Base-by-base conservation (phyloP, 2,113 vertebrate genomes). In the Elaphurus davidianus region DNA sequence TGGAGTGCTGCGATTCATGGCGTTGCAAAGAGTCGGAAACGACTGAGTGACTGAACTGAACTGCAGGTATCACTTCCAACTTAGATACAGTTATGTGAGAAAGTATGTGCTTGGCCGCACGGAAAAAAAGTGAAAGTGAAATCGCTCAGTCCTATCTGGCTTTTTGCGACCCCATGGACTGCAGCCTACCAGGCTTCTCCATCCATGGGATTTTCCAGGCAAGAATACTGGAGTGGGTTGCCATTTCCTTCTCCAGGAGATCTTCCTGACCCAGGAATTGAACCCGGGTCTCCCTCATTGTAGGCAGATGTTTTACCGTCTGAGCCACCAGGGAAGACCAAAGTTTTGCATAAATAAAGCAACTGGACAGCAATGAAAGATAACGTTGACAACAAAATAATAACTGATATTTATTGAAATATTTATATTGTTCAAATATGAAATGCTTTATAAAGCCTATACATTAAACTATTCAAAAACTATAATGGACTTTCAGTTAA, bases 211-310 rank as follows among this genome's bases (percentile, higher is more conserved):
- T 36, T 40, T 23, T 71, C n/a, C 67, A 71, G n/a, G 67, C 67
- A 71, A 71, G 67, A 40, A 40, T 71, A 71, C 67, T 71, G 67
- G 67, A 40, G 67, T 71, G 67, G 67, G 67, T 71, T 40, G 19
- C 19, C 2, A 23, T 71, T 71, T 71, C 67, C 19, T 71, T 40
- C n/a, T 40, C n/a, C 10, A 71, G 67, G 67, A 71, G 67, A 40
- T 71, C 19, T 71, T 71, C 67, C 19, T 1, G 0, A 71, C n/a
- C n/a, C 9, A 40, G 67, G 17, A 19, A 71, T 23, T 71, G 67
- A 71, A 71, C 10, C 5, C 0, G 0, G 67, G 19, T 40, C n/a
- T 71, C 67, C 19, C 0, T 5, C 19, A 71, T 40, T 71, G 19
- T 71, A 40, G 36, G 67, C 19, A 36, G 19, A 71, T 71, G 19